Percentiles rank a stretch among this genome's conserved stretches.
Evolutionary conservation across 2,888 invertebrate species (phyloP).

Genomic region (Cerastis leucographa): DNA sequence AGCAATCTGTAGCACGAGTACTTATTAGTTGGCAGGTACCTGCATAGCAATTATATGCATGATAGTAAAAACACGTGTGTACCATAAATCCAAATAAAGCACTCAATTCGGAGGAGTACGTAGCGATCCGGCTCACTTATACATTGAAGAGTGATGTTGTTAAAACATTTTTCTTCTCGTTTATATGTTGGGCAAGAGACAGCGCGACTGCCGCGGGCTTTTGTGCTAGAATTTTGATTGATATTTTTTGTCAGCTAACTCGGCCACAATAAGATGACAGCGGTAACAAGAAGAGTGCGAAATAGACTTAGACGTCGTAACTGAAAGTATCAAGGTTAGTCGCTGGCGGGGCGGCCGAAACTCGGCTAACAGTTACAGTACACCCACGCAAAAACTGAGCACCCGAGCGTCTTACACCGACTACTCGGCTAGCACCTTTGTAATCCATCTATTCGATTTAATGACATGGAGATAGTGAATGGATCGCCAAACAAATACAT

Average conservation of each 20-base stretch:
- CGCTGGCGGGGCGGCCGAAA: conserved; percentile 85
- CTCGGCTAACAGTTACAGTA: conserved; percentile 89
- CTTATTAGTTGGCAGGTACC: conserved; percentile 63
- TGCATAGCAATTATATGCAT: conserved; percentile 69
- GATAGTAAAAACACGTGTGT: conserved; percentile 70
- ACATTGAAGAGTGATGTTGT: conserved; percentile 72
- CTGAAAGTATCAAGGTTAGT: conserved; percentile 90
- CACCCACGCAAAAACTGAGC: conserved; percentile 86
- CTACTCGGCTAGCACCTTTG: conserved; percentile 77
- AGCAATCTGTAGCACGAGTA: conserved; percentile 64
- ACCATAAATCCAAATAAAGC: conserved; percentile 81
- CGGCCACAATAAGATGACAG: conserved; percentile 90
- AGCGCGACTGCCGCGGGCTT: conserved; percentile 86
- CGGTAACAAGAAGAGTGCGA: conserved; percentile 89
- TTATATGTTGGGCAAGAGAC: conserved; percentile 82
- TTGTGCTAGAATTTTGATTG: conserved; percentile 91
- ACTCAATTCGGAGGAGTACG: conserved; percentile 75
- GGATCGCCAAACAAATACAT: conserved; percentile 76
- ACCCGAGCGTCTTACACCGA: conserved; percentile 78
- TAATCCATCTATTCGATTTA: conserved; percentile 84
- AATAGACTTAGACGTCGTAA: conserved; percentile 86
- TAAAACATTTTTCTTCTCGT: conserved; percentile 79
- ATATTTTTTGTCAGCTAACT: conserved; percentile 90
- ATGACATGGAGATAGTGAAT: conserved; percentile 84
- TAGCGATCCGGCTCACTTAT: conserved; percentile 80